Evolutionary conservation across 2,888 invertebrate species (phyloP).

Genomic region (Andricus quercusramuli): DNA sequence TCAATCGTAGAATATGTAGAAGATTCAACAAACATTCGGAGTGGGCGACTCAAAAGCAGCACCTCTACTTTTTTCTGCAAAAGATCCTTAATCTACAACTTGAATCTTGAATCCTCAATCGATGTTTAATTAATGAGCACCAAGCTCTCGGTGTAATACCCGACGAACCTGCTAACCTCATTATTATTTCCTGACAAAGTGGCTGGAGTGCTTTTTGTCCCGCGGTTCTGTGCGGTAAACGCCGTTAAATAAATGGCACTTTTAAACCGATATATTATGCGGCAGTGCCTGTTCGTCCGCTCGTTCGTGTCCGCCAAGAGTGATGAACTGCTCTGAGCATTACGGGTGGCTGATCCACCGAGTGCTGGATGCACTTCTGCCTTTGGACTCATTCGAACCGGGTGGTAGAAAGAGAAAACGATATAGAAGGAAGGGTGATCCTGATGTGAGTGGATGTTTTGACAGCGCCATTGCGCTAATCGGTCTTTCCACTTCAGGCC

Average conservation of each 20-base stretch:
- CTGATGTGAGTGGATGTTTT: constrained; percentile 67
- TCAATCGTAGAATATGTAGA: neutral
- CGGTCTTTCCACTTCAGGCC: constrained; percentile 74
- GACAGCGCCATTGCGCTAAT: constrained; percentile 75
- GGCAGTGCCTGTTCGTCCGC: constrained; percentile 55
- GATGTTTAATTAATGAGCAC: constrained; percentile 47
- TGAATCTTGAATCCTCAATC: constrained; percentile 11
- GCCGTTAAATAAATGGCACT: constrained; percentile 76
- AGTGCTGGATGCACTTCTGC: constrained; percentile 61
- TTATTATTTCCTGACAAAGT: constrained; percentile 71
- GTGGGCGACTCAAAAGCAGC: constrained; percentile 1
- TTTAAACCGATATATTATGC: constrained; percentile 76
- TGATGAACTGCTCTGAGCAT: constrained; percentile 74
- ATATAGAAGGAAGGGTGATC: constrained; percentile 38
- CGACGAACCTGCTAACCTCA: constrained; percentile 71
- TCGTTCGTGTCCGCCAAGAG: constrained; percentile 63
- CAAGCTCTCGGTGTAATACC: constrained; percentile 51
- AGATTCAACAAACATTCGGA: neutral
- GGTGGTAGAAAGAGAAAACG: constrained; percentile 49
- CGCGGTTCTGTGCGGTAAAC: constrained; percentile 66
- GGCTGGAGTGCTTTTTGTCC: constrained; percentile 67
- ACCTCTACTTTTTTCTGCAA: constrained; percentile 10
- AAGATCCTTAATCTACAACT: neutral
- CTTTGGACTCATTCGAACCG: constrained; percentile 52
- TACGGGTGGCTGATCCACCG: constrained; percentile 69